phyloP scores from a whole-genome alignment of 2,113 vertebrate species.

The Zosterops pallidus region DNA sequence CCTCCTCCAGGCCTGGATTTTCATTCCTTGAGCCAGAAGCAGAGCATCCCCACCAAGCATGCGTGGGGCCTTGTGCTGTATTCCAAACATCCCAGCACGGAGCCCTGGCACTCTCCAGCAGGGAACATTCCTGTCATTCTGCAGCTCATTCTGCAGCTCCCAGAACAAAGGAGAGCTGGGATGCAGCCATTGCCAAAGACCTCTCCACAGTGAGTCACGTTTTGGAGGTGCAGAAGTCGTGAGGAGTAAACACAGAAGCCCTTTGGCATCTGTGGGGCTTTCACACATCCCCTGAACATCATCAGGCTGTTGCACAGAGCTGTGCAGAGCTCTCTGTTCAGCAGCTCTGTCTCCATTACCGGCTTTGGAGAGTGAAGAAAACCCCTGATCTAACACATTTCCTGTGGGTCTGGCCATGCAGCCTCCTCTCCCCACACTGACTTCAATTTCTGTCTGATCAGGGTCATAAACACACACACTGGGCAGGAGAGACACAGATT shows the following conservation, averaged over 20 bases:
- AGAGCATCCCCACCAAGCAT: not conserved
- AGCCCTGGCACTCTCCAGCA: constrained; percentile 1
- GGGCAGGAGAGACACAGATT: not conserved
- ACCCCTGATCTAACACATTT: not conserved
- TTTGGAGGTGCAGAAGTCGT: not conserved
- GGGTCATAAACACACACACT: not conserved
- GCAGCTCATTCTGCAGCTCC: constrained; percentile 33
- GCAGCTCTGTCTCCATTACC: not conserved
- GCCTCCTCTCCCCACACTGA: not conserved
- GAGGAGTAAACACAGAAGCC: constrained; percentile 1
- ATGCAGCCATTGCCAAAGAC: not conserved
- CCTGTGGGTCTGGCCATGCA: not conserved
- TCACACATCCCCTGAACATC: not conserved
- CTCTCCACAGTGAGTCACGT: constrained; percentile 39
- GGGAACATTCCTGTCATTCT: constrained; percentile 55
- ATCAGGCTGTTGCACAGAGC: not conserved
- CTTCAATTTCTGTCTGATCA: not conserved
- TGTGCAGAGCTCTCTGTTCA: not conserved
- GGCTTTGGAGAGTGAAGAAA: not conserved
- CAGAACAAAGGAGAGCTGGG: constrained; percentile 23
- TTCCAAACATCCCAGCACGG: not conserved
- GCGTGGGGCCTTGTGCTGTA: not conserved
- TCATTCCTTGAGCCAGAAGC: constrained; percentile 31
- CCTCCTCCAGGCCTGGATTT: constrained; percentile 59
- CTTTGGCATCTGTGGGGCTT: not conserved